Evolutionary conservation across 2,888 invertebrate genomes (phyloP).

Genomic region (Drosophila emarginata): DNA sequence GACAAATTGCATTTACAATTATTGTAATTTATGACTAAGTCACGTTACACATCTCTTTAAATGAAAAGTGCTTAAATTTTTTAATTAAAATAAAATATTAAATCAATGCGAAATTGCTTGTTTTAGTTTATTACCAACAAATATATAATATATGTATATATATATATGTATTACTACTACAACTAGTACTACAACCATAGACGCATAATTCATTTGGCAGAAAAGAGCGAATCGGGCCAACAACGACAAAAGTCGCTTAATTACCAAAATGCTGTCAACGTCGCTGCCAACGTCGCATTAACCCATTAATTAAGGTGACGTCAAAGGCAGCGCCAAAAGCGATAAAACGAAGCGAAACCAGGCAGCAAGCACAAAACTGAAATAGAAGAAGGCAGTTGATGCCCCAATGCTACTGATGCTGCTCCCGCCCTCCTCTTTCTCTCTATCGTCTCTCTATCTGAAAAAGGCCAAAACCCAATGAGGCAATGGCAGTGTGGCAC

Average conservation of each 20-base stretch:
- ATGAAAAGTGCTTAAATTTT: conserved; percentile 29
- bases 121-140: conserved; percentile 28
- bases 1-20: conserved; percentile 66
- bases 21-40: conserved; percentile 50
- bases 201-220: conserved; percentile 74
- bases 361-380: background rate
- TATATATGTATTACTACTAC: too few species aligned
- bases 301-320: conserved; percentile 78
- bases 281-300: conserved; percentile 65
- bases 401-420: conserved; percentile 4
- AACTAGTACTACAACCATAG: background rate
- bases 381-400: conserved; percentile 23
- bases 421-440: background rate
- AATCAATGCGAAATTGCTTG: conserved; percentile 68
- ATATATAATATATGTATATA: background rate
- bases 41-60: conserved; percentile 28
- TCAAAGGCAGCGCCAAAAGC: conserved; percentile 71
- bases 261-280: conserved; percentile 61
- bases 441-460: background rate
- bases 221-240: conserved; percentile 42
- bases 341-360: conserved; percentile 53
- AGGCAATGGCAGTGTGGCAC: conserved; percentile 16
- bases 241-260: conserved; percentile 75
- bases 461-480: conserved; percentile 12
- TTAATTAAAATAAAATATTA: conserved; percentile 70